Evolutionary conservation across 2,888 invertebrate species (phyloP), one percentile per base, ranked within the genome.

Genomic region (Drosophila kambysellisi): DNA sequence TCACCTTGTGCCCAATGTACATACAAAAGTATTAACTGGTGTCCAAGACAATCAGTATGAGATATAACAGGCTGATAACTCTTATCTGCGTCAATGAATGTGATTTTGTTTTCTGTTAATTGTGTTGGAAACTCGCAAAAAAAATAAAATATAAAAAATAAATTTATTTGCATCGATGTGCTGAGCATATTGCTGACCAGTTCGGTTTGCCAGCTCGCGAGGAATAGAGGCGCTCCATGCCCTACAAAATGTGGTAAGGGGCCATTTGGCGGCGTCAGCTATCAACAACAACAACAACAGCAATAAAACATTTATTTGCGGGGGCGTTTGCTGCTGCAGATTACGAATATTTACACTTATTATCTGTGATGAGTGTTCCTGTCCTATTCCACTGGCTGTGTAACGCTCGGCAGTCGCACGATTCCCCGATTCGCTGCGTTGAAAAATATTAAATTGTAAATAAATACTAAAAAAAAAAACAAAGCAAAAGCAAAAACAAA

Each of bases 381-480:
- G 53, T 41, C 35, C 32, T 8, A 41, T 50, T 50, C 50, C 43
- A 43, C n/a, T 62, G 48, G 48, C 62, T 29, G 29, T 61, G 61
- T 41, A 53, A n/a, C 57, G 70, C 50, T 79, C 74, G 79, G 74
- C 63, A 50, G 62, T 70, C 67, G 67, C 61, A 46, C 63, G 67
- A 79, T 57, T 60, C n/a, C 70, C 63, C 61, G 79, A 66, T 70
- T 72, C 71, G 80, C 74, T 78, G 78, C 74, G 74, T 81, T 76
- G 63, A 72, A 73, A 83, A 81, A 52, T 83, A 84, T 82, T 62
- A 84, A 84, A 84, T 77, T 83, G 84, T 83, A 82, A 83, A 82
- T 83, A 83, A 82, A 80, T 51, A 76, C 65, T 32, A 68, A 68
- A 78, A 63, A 25, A 25, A 25, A 20, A 20, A 7, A 43, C 12